Conservation (phyloP, 2,888 invertebrate species). For the Danaus chrysippus region DNA sequence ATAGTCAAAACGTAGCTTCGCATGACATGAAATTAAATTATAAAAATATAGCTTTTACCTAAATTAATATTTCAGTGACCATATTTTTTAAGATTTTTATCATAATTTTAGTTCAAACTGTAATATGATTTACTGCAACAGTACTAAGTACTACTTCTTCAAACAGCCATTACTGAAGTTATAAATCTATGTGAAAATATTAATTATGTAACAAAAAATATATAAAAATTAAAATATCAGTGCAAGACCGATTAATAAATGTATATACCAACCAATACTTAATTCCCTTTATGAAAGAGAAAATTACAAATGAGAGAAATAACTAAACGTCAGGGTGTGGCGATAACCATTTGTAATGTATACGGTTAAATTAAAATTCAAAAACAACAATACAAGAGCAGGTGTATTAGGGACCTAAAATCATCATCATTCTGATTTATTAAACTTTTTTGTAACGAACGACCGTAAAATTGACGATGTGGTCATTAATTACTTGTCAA, state of each 20-base stretch:
- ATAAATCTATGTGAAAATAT: no score
- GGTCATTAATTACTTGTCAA: conserved; percentile 67
- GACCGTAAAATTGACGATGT: conserved; percentile 72
- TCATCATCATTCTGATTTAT: conserved; percentile 39
- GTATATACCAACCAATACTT: neutral
- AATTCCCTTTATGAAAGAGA: neutral
- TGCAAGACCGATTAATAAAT: neutral
- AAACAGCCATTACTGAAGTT: no score
- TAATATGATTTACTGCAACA: no score
- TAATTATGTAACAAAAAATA: no score
- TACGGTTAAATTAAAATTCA: conserved; percentile 24
- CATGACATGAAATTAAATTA: no score
- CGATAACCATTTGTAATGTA: conserved; percentile 21
- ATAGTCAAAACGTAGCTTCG: no score
- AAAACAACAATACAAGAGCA: conserved; percentile 40
- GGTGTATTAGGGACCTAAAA: conserved; percentile 50
- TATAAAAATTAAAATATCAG: no score
- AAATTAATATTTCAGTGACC: no score
- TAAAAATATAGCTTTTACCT: no score
- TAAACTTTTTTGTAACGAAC: conserved; percentile 57
- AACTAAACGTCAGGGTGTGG: conserved; percentile 1
- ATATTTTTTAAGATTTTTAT: no score
- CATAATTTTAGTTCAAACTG: no score
- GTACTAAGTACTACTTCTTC: no score
- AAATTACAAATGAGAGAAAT: neutral